Base-by-base conservation (phyloP, 2,113 vertebrate genomes). In the Oncorhynchus keta region DNA sequence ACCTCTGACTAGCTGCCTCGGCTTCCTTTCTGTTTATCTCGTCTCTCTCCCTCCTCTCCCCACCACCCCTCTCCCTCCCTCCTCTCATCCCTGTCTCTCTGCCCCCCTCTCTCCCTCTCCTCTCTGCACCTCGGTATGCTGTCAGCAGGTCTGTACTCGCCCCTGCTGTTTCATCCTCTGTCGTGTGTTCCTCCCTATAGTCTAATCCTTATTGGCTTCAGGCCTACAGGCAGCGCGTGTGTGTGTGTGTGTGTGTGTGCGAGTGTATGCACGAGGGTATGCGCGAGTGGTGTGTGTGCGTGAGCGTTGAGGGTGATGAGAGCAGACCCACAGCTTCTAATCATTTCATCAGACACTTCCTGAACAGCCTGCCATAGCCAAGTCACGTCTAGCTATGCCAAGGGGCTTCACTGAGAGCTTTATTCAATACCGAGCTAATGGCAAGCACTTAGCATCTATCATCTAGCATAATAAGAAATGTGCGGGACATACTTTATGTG, bases 311-410 rank as follows among this genome's bases (percentile, higher is more conserved):
- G 16, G 62, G 70, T 57, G 59, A 8, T 62, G 59, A 62, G 59
- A 69, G 30, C 62, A 16, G 51, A 68, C 12, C 51, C 51, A 55
- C 85, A 64, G 71, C 81, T 78, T 89, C 26, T 85, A 84, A 87
- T 90, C 84, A 82, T 74, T 80, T 80, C 61, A 76, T 72, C 70
- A 62, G 49, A 71, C 75, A 9, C 14, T 57, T 76, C 28, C 32
- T 72, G 67, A 26, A 74, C 75, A 73, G 16, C 51, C 51, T 55
- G 5, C 13, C 51, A 45, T 11, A 45, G 51, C 16, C 51, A 55
- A 20, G 26, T 32, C 28, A 68, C 14, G 4, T 32, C 66, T 20
- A 30, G 14, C 51, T 55, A 18, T 18, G 16, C 51, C 51, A 55
- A 55, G 16, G 51, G 51, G 51, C 12, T 55, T 55, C 51, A 55